phyloP scores from a whole-genome alignment of 2,113 vertebrate species.

The Gymnarchus niloticus region DNA sequence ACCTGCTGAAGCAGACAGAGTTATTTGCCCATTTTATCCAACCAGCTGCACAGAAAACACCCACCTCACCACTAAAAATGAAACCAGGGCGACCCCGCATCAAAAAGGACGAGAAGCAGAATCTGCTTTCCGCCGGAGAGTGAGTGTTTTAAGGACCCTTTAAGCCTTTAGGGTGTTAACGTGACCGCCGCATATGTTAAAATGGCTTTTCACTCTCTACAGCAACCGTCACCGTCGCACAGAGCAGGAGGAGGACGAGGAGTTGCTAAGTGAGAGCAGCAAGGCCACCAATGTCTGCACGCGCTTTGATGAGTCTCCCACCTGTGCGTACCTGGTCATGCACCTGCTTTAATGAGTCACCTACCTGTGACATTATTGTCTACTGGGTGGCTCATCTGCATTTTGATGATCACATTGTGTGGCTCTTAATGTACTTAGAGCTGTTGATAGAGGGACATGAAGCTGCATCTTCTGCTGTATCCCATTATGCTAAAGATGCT shows the following conservation, averaged over 20 bases:
- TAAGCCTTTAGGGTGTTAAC: not conserved
- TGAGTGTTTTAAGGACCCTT: conserved; percentile 63
- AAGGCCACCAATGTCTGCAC: conserved; percentile 92
- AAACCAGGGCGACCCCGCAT: conserved; percentile 92
- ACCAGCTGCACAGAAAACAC: conserved; percentile 95
- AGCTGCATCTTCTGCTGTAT: not conserved
- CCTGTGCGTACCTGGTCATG: conserved; percentile 67
- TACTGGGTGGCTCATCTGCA: not conserved
- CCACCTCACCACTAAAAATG: conserved; percentile 96
- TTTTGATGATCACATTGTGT: not conserved
- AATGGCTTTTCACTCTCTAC: not conserved
- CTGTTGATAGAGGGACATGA: no score
- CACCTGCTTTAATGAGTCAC: not conserved
- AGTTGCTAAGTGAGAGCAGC: conserved; percentile 87
- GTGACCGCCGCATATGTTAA: not conserved
- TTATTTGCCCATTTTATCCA: conserved; percentile 98
- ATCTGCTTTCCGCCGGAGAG: conserved; percentile 88
- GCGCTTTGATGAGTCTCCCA: conserved; percentile 90
- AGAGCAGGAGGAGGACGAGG: conserved; percentile 95
- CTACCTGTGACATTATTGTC: not conserved
- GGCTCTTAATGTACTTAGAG: no score
- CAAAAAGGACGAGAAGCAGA: conserved; percentile 96
- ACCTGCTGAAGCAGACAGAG: conserved; percentile 95
- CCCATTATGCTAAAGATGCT: not conserved
- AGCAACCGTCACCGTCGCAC: conserved; percentile 93